A percentile compares a stretch with the other conserved stretches of the same genome.
Evolutionary conservation across 2,113 vertebrate species (phyloP).

Genomic region (Lasiurus cinereus): DNA sequence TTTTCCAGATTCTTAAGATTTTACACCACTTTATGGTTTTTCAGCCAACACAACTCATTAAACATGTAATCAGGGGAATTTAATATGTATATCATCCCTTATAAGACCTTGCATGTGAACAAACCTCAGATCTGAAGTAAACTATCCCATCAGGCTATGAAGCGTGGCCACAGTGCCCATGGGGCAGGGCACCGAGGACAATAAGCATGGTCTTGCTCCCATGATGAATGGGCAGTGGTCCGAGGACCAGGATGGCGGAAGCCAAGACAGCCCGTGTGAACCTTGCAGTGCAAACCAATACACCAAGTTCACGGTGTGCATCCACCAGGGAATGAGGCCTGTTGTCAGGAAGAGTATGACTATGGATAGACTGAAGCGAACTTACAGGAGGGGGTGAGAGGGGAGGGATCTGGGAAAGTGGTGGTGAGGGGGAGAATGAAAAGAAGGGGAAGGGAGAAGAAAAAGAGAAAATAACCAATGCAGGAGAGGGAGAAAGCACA

Average conservation of each 20-base stretch:
- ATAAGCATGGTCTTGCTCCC: neutral
- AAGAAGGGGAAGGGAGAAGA: neutral
- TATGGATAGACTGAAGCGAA: too few relatives aligned
- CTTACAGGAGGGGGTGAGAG: too few relatives aligned
- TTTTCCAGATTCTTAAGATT: neutral
- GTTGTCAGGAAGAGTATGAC: neutral
- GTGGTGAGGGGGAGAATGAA: rapidly evolving
- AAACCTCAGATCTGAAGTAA: neutral
- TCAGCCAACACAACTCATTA: neutral
- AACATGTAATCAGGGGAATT: neutral
- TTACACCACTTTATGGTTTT: conserved; percentile 1
- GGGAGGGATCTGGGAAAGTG: neutral
- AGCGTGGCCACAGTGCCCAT: neutral
- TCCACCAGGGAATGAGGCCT: neutral
- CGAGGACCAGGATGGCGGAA: neutral
- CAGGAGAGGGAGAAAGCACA: neutral
- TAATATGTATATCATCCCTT: conserved; percentile 9
- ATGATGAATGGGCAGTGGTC: neutral
- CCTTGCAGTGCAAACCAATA: neutral
- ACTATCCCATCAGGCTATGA: neutral
- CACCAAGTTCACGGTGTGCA: neutral
- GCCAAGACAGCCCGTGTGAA: neutral
- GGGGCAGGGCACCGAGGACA: neutral
- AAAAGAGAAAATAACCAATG: neutral
- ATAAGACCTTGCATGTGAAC: conserved; percentile 5